Evolutionary conservation across 1,140 invertebrate genomes (phyloP), one percentile per base, ranked within the genome.

Genomic region (Oryctes rhinoceros): DNA sequence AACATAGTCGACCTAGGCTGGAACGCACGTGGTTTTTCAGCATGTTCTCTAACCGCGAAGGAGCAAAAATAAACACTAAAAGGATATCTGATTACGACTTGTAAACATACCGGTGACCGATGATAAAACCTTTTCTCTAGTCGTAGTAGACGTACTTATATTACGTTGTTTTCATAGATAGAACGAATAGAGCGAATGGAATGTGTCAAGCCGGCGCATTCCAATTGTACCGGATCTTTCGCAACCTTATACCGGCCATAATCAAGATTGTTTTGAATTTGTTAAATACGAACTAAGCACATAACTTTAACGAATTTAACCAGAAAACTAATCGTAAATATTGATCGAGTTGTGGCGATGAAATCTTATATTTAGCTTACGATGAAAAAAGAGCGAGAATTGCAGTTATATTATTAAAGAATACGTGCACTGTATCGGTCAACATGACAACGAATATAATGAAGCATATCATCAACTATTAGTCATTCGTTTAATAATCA

Each of bases 1-100:
- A 71, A 71, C 65, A 71, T 37, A 37, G 65, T 71, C 65, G 65
- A 71, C 65, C 65, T 30, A 71, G 20, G 65, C 65, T 10, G 37
- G 65, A 71, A 71, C 20, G 65, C 65, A 71, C 65, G 65, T 71
- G 65, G 35, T 71, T 71, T 71, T 71, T 71, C 65, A 71, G 24
- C 65, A 24, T 71, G 65, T 24, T 71, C 65, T 71, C 20, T 37
- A 71, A 71, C 65, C 24, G 65, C 18, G 65, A 71, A 71, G 65
- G 24, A 20, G 37, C 13, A 71, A 71, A 71, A 71, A 71, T 71
- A 71, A 71, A 71, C 65, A 24, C 65, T 15, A 4, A 30, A 30
- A 4, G 24, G 65, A 71, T 71, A 71, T 71, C 65, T 24, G 65
- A 71, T 71, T 71, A 71, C 65, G 65, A 37, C 11, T 13, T 71